These are phyloP conservation scores for Elgonia sp. DNA, from an alignment of 2,888 invertebrate genomes.

Conservation along the genomic window DNA sequence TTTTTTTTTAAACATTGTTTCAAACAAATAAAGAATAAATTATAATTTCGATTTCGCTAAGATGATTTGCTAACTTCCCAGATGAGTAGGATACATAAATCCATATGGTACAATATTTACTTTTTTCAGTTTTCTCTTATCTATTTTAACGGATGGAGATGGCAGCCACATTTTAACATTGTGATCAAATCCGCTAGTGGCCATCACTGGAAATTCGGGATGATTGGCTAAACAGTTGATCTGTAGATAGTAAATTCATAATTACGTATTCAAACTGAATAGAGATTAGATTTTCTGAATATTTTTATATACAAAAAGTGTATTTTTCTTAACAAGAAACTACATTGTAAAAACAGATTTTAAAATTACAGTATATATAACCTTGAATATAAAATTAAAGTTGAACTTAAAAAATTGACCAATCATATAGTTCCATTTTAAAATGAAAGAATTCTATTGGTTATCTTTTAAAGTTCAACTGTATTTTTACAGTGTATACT, in stretches of 20 bases:
- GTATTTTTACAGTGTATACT: too few species aligned
- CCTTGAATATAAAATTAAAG: too few species aligned
- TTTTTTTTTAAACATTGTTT: too few species aligned
- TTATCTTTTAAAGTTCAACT: too few species aligned
- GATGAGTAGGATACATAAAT: background rate
- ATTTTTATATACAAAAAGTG: too few species aligned
- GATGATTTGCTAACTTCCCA: background rate
- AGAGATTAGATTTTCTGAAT: background rate
- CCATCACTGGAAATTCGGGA: conserved; percentile 94
- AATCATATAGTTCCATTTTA: too few species aligned
- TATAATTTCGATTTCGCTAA: too few species aligned
- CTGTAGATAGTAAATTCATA: conserved; percentile 86
- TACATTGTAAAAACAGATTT: too few species aligned
- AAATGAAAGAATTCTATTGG: too few species aligned
- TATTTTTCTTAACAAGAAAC: too few species aligned
- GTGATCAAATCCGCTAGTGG: conserved; percentile 96
- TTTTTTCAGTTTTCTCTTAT: conserved; percentile 50
- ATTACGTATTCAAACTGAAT: conserved; percentile 9
- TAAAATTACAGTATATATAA: too few species aligned
- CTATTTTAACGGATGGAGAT: conserved; percentile 82
- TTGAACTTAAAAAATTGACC: too few species aligned
- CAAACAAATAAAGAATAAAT: background rate
- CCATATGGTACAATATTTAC: conserved; percentile 45
- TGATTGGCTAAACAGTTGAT: conserved; percentile 97
- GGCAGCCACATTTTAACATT: conserved; percentile 98